Percentiles rank a stretch among this genome's conserved stretches.
These are phyloP conservation scores for Leptobrachium leishanense DNA, from an alignment of 2,113 vertebrate species.

Conservation along the genomic window DNA sequence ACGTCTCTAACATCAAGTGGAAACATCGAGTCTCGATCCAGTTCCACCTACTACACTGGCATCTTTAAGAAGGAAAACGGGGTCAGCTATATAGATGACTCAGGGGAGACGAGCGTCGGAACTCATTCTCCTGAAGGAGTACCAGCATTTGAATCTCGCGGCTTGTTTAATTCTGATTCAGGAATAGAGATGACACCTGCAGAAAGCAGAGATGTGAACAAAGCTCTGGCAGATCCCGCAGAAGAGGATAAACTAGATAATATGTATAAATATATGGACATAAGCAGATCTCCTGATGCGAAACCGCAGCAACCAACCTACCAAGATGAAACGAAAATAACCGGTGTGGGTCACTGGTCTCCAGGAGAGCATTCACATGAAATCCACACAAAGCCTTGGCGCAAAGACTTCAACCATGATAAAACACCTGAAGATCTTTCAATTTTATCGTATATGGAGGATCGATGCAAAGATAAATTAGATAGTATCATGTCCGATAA, in stretches of 20 bases:
- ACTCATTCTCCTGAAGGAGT: conserved; percentile 66
- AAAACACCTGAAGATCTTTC: conserved; percentile 60
- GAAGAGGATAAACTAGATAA: conserved; percentile 79
- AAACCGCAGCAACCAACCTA: conserved; percentile 58
- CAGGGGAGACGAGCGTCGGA: conserved; percentile 58
- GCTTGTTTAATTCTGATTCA: conserved; percentile 82
- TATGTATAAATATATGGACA: conserved; percentile 93
- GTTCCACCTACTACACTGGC: conserved; percentile 80
- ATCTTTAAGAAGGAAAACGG: conserved; percentile 72
- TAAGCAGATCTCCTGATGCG: conserved; percentile 79
- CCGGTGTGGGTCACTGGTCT: conserved; percentile 47
- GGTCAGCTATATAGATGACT: conserved; percentile 58
- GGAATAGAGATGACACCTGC: conserved; percentile 86
- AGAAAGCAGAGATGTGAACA: conserved; percentile 74
- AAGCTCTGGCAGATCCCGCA: conserved; percentile 73
- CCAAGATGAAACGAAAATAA: conserved; percentile 62
- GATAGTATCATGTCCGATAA: conserved; percentile 54
- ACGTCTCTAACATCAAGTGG: conserved; percentile 86
- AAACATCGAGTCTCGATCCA: conserved; percentile 66
- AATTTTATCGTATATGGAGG: conserved; percentile 71
- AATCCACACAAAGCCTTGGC: not conserved
- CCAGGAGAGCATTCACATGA: not conserved
- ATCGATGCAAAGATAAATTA: conserved; percentile 64
- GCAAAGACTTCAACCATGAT: conserved; percentile 51
- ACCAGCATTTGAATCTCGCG: conserved; percentile 69